phyloP scores from a whole-genome alignment of 2,113 vertebrate genomes.

The Pteropus alecto region DNA sequence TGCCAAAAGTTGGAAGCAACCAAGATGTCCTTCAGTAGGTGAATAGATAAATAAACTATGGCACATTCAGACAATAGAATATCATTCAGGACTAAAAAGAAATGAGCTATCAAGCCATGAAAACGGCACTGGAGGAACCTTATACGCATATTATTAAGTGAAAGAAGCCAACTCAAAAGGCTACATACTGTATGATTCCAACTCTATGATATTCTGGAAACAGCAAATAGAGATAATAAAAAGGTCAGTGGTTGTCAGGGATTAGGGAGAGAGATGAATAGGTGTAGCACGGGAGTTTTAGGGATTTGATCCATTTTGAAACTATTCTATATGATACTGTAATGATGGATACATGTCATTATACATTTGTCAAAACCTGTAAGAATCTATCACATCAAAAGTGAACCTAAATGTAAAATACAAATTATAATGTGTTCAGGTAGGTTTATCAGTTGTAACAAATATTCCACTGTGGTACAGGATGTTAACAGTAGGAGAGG shows the following conservation, averaged over 20 bases:
- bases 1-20: not conserved
- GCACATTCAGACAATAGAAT: not conserved
- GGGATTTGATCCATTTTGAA: not conserved
- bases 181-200: not conserved
- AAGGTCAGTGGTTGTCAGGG: not conserved
- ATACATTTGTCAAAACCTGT: not conserved
- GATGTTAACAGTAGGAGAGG: not conserved
- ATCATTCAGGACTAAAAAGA: slow-evolving; percentile 13
- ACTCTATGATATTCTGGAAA: not conserved
- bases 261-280: not conserved
- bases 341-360: not conserved
- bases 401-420: not conserved
- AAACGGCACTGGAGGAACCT: not conserved
- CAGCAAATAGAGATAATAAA: not conserved
- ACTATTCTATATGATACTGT: not conserved
- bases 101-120: not conserved
- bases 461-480: not conserved
- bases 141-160: not conserved
- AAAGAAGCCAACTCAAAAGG: not conserved
- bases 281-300: not conserved
- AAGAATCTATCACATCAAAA: not conserved
- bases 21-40: not conserved
- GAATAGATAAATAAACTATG: slow-evolving; percentile 13
- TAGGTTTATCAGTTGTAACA: not conserved
- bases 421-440: not conserved